A percentile compares a stretch with the other conserved stretches of the same genome.
Conservation (phyloP, 2,797 vertebrate genomes). For the Galago senegalensis region DNA sequence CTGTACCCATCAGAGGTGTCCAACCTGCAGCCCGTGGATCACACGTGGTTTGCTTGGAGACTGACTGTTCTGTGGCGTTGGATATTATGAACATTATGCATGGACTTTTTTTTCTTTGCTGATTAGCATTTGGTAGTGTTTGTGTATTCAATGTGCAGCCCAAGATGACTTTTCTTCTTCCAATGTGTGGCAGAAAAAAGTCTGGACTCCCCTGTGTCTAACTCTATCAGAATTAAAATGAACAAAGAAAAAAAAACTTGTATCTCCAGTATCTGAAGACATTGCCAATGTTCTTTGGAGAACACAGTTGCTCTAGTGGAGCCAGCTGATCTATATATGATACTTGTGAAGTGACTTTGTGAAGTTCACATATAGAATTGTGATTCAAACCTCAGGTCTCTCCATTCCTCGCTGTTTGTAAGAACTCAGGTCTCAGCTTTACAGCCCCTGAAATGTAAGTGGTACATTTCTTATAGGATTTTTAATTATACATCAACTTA, state of each 20-base stretch:
- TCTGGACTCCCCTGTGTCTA: background rate
- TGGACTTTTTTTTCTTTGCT: too few species aligned
- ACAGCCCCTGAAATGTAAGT: background rate
- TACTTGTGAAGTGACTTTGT: background rate
- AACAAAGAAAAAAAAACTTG: background rate
- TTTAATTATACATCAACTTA: background rate
- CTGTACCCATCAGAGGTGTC: background rate
- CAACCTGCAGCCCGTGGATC: too few species aligned
- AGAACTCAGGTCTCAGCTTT: background rate
- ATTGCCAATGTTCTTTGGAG: background rate
- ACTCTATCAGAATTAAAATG: background rate
- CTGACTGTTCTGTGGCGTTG: too few species aligned
- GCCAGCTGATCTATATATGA: background rate
- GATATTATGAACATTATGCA: too few species aligned
- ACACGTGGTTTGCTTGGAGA: too few species aligned
- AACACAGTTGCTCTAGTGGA: background rate
- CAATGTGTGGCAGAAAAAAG: too few species aligned
- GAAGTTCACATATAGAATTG: background rate
- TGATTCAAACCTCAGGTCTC: background rate
- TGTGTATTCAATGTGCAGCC: too few species aligned
- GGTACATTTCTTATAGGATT: background rate
- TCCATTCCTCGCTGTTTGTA: background rate
- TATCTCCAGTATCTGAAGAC: background rate
- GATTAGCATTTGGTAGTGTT: too few species aligned
- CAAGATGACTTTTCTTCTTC: too few species aligned